phyloP scores from a whole-genome alignment of 2,888 invertebrate species.

The Psylliodes chrysocephalus region DNA sequence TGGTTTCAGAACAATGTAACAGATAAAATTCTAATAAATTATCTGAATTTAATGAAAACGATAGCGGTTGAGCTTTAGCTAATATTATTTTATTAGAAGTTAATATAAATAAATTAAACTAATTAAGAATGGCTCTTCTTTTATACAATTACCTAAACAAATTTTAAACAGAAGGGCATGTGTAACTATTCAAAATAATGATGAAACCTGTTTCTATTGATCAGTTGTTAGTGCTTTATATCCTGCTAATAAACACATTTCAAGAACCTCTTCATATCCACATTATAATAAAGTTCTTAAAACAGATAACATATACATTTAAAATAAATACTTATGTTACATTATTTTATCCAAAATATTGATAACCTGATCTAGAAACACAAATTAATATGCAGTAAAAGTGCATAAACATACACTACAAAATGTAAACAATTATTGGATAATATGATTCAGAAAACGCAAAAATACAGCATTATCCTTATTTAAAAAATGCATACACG shows the following conservation, averaged over 20 bases:
- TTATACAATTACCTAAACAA: conserved; percentile 40
- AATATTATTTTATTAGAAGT: conserved; percentile 5
- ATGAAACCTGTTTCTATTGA: conserved; percentile 48
- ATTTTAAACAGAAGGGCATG: conserved; percentile 41
- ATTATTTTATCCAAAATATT: no score
- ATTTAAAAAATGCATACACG: no score
- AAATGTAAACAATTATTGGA: no score
- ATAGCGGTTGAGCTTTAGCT: not conserved
- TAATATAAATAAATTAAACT: conserved; percentile 34
- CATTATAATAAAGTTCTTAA: not conserved
- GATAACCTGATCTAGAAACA: no score
- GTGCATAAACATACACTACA: no score
- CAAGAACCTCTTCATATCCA: conserved; percentile 23
- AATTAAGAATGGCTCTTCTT: conserved; percentile 41
- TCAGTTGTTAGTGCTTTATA: conserved; percentile 44
- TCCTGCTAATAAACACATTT: conserved; percentile 41
- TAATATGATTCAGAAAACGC: no score
- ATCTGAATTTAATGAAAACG: conserved; percentile 6
- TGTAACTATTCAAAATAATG: conserved; percentile 48
- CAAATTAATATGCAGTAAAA: no score
- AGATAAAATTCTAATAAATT: conserved; percentile 11
- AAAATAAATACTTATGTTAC: no score
- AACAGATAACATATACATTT: no score
- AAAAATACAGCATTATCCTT: no score
- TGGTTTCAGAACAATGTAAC: not conserved